phyloP scores from a whole-genome alignment of 2,113 vertebrate species.

The Cyphomyrus plagiostoma region DNA sequence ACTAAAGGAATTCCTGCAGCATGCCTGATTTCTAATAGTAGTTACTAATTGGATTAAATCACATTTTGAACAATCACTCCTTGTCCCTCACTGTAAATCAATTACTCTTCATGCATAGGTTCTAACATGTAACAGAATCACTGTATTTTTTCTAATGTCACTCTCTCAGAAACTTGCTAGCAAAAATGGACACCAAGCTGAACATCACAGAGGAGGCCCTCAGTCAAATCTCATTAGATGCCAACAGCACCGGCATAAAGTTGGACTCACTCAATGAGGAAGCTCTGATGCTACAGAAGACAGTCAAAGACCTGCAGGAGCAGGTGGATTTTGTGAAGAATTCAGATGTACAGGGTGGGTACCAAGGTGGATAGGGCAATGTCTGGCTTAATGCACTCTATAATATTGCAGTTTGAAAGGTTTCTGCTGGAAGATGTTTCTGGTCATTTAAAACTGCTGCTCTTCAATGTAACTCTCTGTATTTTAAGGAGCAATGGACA shows the following conservation, averaged over 20 bases:
- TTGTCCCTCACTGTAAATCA: not conserved
- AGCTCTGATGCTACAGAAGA: conserved; percentile 68
- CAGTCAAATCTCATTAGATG: conserved; percentile 54
- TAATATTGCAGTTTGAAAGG: not conserved
- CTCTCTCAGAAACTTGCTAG: conserved; percentile 71
- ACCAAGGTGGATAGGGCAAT: not conserved
- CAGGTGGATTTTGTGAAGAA: conserved; percentile 93
- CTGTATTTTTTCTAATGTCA: conserved; percentile 20
- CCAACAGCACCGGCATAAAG: conserved; percentile 58
- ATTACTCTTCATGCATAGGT: not conserved
- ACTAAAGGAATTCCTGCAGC: not conserved
- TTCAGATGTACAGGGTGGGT: conserved; percentile 84
- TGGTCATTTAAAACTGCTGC: not conserved
- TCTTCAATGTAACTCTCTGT: not conserved
- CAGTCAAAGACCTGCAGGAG: conserved; percentile 74
- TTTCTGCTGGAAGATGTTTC: not conserved
- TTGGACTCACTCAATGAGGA: conserved; percentile 66
- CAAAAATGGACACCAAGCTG: conserved; percentile 69
- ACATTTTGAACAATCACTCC: not conserved
- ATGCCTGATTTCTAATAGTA: not conserved
- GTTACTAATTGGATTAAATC: not conserved
- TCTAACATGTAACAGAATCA: not conserved
- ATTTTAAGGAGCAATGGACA: conserved; percentile 78
- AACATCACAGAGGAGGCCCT: conserved; percentile 68
- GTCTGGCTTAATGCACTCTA: not conserved